Base-by-base conservation (phyloP, 2,888 invertebrate genomes). In the Anticlea derivata region DNA sequence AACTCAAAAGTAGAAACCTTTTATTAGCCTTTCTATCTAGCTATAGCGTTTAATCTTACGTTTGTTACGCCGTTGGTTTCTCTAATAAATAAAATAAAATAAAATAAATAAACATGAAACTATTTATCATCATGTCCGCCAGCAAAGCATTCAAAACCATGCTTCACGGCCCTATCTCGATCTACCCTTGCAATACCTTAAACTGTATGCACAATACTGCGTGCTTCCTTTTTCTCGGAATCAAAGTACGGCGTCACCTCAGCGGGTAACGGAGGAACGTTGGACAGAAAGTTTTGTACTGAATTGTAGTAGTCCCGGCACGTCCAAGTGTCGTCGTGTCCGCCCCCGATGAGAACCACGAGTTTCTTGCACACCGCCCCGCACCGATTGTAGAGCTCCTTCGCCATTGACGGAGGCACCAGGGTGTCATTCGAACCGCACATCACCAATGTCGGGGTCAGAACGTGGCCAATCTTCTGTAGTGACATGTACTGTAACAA, bases 261-360 rank as follows among this genome's bases (percentile, higher is more conserved):
- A 7, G 70, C 63, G 1, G 85, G 78, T 27, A 84, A 57, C 0
- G 81, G 65, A 4, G 88, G 86, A 0, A 81, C 76, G 52, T 79
- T 83, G 5, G 66, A 30, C 44, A 93, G 71, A 65, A 93, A 93
- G 54, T 91, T 83, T 65, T 92, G 91, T 51, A 93, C 73, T 1
- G 88, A 84, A 13, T 91, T 79, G 69, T 94, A 95, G 68, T 97
- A 98, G 57, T 96, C 96, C 55, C 94, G 93, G 66, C 96, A 94
- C 52, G 95, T 95, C 98, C 98, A 98, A 0, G 98, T 98, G 80
- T 98, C 98, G 73, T 98, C 98, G 81, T 99, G 98, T 0, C 96
- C 96, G 1, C 98, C 98, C 11, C 94, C 93, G 1, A 94, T 93
- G 79, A 98, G 93, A 70, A 95, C 93, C 12, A 95, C 85, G 33